phyloP scores from a whole-genome alignment of 2,113 vertebrate genomes.

The Brienomyrus brachyistius region DNA sequence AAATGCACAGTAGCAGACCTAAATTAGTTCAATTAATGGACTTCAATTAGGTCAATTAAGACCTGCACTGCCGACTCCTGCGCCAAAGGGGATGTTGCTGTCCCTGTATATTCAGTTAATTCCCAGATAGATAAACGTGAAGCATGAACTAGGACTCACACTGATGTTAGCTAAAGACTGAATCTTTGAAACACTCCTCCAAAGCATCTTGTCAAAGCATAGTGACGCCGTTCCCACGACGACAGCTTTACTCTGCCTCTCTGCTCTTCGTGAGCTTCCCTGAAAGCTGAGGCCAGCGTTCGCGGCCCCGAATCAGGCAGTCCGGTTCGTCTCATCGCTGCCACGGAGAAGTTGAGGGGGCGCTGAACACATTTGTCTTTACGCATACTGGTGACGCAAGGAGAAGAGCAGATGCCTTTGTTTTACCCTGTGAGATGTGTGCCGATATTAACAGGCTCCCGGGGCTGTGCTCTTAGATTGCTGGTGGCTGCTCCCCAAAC shows the following conservation, averaged over 20 bases:
- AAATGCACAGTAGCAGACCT: not conserved
- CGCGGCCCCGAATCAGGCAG: not conserved
- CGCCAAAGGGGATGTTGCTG: not conserved
- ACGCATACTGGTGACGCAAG: not conserved
- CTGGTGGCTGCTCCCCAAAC: not conserved
- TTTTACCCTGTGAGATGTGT: not conserved
- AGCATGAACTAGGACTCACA: not conserved
- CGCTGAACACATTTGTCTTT: not conserved
- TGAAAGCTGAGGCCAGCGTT: not conserved
- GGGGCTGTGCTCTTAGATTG: not conserved
- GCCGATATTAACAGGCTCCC: not conserved
- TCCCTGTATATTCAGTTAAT: not conserved
- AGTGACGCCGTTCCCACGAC: not conserved
- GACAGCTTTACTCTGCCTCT: not conserved
- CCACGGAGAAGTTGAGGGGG: not conserved
- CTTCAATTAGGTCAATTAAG: not conserved
- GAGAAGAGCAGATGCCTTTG: not conserved
- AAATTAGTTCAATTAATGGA: not conserved
- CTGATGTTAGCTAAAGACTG: not conserved
- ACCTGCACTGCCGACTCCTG: not conserved
- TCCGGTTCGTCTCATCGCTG: not conserved
- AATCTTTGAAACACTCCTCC: not conserved
- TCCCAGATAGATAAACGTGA: not conserved
- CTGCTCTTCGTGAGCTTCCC: not conserved
- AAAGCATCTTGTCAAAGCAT: not conserved